Evolutionary conservation across 2,888 invertebrate genomes (phyloP).

Genomic region (Netelia melanura): DNA sequence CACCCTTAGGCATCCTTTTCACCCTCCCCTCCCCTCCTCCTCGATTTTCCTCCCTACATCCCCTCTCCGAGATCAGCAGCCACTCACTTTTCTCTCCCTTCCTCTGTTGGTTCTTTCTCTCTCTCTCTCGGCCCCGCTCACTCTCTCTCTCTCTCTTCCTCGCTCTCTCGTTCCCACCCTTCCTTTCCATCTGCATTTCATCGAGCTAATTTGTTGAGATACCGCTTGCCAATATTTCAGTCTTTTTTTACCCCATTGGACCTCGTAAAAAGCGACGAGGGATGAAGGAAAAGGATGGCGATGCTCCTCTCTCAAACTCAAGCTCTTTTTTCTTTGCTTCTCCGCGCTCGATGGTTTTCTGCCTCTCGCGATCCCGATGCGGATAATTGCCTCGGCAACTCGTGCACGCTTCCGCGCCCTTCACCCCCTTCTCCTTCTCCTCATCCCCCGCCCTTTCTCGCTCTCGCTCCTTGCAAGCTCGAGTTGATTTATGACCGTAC

Average conservation of each 20-base stretch:
- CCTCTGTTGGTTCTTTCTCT: slow-evolving; percentile 60
- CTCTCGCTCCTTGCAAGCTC: slow-evolving; percentile 54
- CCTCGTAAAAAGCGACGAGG: slow-evolving; percentile 73
- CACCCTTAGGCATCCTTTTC: slow-evolving; percentile 61
- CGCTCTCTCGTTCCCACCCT: slow-evolving; percentile 51
- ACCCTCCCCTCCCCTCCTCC: slow-evolving; percentile 33
- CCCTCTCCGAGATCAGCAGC: slow-evolving; percentile 46
- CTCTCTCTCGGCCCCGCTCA: slow-evolving; percentile 33
- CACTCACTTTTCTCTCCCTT: slow-evolving; percentile 58
- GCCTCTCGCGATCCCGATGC: slow-evolving; percentile 78
- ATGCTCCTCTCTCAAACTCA: slow-evolving; percentile 53
- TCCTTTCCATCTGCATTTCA: slow-evolving; percentile 82
- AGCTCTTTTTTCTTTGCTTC: slow-evolving; percentile 47
- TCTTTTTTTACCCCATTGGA: slow-evolving; percentile 81
- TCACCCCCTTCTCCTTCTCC: slow-evolving; percentile 41
- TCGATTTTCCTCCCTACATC: slow-evolving; percentile 45
- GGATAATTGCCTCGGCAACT: slow-evolving; percentile 81
- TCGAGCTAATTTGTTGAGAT: slow-evolving; percentile 85
- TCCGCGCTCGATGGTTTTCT: slow-evolving; percentile 60
- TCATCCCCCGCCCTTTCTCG: slow-evolving; percentile 50
- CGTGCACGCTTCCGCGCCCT: slow-evolving; percentile 69
- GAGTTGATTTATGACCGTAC: slow-evolving; percentile 70
- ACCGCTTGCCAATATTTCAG: slow-evolving; percentile 85
- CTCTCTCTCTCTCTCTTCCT: slow-evolving; percentile 66
- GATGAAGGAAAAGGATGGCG: slow-evolving; percentile 54